Evolutionary conservation across 2,888 invertebrate genomes (phyloP), one percentile per base, ranked within the genome.

Genomic region (Drosophila kuntzei): DNA sequence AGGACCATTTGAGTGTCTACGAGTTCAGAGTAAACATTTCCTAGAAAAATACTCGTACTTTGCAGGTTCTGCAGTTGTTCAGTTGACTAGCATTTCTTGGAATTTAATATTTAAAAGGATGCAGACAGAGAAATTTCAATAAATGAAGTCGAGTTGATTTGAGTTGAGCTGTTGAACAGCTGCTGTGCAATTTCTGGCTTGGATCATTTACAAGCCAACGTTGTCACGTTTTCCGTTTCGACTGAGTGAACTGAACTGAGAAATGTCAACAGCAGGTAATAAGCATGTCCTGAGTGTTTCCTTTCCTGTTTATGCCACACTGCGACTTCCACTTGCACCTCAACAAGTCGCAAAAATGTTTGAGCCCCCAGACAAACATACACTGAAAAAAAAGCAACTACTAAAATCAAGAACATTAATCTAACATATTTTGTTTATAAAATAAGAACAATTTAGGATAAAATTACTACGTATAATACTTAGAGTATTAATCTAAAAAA

Each of bases 241-340:
- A 25, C 18, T 37, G 37, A 47, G n/a, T 27, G 36, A 37, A 44
- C 46, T 59, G 54, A 14, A 14, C 29, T 16, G 34, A 62, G 68
- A 69, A 73, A 79, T 81, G 86, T 87, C 85, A 87, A 85, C 82
- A 85, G 60, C 82, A 82, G 87, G 76, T 85, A 79, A 85, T 82
- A 73, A 68, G 75, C 78, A 68, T 69, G 73, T 76, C 63, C 73
- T 76, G 53, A 76, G 55, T 63, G 61, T 47, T 75, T 75, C 77
- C 20, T 51, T 75, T 78, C 80, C 87, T 68, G 72, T 53, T 71
- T 50, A 53, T 69, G 70, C 70, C 73, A 46, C 69, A 60, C 9
- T 47, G 37, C 54, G 32, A 55, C 65, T 43, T 34, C 55, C 46
- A 69, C 57, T 62, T 51, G 71, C 68, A 60, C 63, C 60, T 54